These are phyloP conservation scores for Ormia ochracea DNA, from an alignment of 2,888 invertebrate genomes.

Conservation along the genomic window DNA sequence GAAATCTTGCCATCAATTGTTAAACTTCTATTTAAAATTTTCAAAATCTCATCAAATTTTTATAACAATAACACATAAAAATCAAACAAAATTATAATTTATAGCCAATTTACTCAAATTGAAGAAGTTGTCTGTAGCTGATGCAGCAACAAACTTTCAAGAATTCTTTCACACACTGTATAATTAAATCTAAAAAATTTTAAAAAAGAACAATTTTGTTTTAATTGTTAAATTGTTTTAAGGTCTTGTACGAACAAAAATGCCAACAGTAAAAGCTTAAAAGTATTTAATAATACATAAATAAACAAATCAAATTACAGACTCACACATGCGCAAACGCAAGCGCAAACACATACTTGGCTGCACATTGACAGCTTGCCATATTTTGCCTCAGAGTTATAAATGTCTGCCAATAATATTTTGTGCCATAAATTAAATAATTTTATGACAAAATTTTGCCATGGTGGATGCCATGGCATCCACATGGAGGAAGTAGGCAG, in stretches of 20 bases:
- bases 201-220: constrained; percentile 23
- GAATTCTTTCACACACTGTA: neutral
- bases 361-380: neutral
- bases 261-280: neutral
- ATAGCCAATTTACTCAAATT: constrained; percentile 36
- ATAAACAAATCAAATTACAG: constrained; percentile 45
- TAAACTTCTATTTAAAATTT: neutral
- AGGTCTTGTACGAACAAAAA: neutral
- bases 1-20: neutral
- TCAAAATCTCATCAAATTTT: constrained; percentile 11
- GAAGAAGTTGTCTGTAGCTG: neutral
- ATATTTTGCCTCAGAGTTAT: constrained; percentile 63
- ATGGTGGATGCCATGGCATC: constrained; percentile 25
- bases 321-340: neutral
- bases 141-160: neutral
- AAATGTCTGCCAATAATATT: constrained; percentile 71
- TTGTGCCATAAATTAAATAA: constrained; percentile 68
- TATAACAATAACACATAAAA: constrained; percentile 43
- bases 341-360: neutral
- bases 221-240: constrained; percentile 36
- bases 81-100: constrained; percentile 41
- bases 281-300: constrained; percentile 27
- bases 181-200: constrained; percentile 10
- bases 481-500: constrained; percentile 33
- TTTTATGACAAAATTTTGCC: constrained; percentile 62